phyloP scores from a whole-genome alignment of 1,140 invertebrate species.

The Anastrepha ludens region DNA sequence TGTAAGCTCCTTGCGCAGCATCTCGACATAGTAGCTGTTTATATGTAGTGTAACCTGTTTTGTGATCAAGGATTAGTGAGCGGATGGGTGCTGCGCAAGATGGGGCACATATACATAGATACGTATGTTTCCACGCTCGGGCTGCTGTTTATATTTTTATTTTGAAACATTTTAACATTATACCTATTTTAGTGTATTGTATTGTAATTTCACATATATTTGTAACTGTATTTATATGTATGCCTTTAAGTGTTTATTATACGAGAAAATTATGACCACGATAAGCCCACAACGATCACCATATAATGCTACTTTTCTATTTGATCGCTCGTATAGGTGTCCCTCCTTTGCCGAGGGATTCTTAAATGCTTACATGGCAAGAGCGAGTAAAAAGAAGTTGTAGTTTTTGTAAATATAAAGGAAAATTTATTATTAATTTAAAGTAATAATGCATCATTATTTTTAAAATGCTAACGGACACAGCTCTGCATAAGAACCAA shows the following conservation, averaged over 20 bases:
- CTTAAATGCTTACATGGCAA: background rate
- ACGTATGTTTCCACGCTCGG: background rate
- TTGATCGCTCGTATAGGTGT: background rate
- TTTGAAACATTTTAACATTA: slow-evolving; percentile 4
- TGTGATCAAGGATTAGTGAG: slow-evolving; percentile 11
- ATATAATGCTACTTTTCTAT: background rate
- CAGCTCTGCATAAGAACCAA: background rate
- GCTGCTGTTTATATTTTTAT: slow-evolving; percentile 20
- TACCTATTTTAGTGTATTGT: background rate
- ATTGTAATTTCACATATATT: slow-evolving; percentile 5
- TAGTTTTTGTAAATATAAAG: slow-evolving; percentile 16
- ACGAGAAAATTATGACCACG: background rate
- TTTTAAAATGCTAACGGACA: background rate
- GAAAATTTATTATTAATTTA: background rate
- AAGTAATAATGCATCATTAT: background rate
- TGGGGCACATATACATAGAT: background rate
- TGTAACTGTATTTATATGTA: slow-evolving; percentile 16
- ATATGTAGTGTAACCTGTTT: background rate
- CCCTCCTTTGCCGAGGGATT: no score
- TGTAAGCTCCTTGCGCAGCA: slow-evolving; percentile 24
- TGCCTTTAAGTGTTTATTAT: slow-evolving; percentile 1
- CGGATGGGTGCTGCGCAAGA: slow-evolving; percentile 7
- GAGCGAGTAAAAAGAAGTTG: background rate
- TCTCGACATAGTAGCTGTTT: background rate
- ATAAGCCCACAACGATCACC: background rate